A percentile compares a stretch with the other conserved stretches of the same genome.
phyloP scores from a whole-genome alignment of 2,888 invertebrate species.

The Drosophila ustulata region DNA sequence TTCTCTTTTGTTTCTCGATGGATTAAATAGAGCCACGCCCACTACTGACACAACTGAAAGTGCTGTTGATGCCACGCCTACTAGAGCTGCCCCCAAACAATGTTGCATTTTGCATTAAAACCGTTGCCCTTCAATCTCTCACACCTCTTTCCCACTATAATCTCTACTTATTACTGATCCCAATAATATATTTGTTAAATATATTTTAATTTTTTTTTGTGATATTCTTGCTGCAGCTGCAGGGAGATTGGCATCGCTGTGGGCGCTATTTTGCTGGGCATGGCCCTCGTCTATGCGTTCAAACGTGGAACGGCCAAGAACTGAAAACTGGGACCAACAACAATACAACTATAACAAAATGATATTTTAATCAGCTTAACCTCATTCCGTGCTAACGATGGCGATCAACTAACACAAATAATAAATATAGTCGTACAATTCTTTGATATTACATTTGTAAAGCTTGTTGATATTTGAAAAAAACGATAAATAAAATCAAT shows the following conservation, averaged over 20 bases:
- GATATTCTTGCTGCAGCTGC: conserved; percentile 41
- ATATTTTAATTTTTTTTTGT: conserved; percentile 4
- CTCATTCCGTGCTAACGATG: conserved; percentile 55
- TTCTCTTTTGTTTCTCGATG: conserved; percentile 15
- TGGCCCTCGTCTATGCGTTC: conserved; percentile 73
- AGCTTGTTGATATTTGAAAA: conserved; percentile 26
- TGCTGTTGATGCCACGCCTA: conserved; percentile 30
- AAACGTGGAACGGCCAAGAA: conserved; percentile 61
- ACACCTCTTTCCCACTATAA: background rate
- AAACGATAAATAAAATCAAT: conserved; percentile 9
- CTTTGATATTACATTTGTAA: conserved; percentile 31
- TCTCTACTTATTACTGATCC: background rate
- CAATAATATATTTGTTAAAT: background rate
- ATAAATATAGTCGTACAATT: background rate
- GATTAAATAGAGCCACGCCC: conserved; percentile 56
- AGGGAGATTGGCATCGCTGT: conserved; percentile 79
- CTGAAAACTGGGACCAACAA: conserved; percentile 14
- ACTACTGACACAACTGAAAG: conserved; percentile 41
- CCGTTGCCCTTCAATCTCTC: background rate
- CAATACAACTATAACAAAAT: background rate
- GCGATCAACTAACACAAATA: background rate
- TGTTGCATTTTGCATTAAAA: conserved; percentile 69
- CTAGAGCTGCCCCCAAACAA: conserved; percentile 62
- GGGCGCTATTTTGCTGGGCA: conserved; percentile 78
- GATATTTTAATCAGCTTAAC: conserved; percentile 8